These are phyloP conservation scores for Thysanoteuthis rhombus DNA, from an alignment of 2,888 invertebrate genomes.

Conservation along the genomic window DNA sequence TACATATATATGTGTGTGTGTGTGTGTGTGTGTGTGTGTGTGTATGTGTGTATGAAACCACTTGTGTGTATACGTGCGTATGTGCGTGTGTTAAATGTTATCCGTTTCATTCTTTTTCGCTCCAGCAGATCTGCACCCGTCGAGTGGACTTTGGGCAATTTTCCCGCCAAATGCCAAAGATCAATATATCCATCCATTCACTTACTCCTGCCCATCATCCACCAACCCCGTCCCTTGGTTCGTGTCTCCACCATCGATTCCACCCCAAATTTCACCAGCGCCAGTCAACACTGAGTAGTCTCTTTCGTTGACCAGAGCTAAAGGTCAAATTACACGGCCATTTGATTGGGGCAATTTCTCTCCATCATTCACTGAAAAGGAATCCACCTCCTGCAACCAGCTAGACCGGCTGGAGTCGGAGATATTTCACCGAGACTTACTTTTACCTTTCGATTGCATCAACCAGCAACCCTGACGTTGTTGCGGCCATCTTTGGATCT, in stretches of 20 bases:
- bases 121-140: background rate
- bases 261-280: background rate
- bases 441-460: background rate
- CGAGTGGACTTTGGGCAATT: background rate
- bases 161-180: background rate
- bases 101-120: background rate
- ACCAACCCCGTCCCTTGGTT: background rate
- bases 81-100: background rate
- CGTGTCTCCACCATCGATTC: background rate
- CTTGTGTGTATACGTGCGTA: background rate
- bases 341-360: background rate
- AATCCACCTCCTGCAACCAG: background rate
- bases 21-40: background rate
- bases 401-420: background rate
- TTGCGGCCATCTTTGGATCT: background rate
- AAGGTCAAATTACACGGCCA: slow-evolving; percentile 12
- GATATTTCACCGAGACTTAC: background rate
- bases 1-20: background rate
- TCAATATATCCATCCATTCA: background rate
- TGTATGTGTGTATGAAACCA: background rate
- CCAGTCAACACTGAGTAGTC: background rate
- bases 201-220: background rate
- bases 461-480: background rate
- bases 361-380: background rate
- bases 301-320: background rate